Evolutionary conservation across 2,113 vertebrate species (phyloP).

Genomic region (Pampusana beccarii): DNA sequence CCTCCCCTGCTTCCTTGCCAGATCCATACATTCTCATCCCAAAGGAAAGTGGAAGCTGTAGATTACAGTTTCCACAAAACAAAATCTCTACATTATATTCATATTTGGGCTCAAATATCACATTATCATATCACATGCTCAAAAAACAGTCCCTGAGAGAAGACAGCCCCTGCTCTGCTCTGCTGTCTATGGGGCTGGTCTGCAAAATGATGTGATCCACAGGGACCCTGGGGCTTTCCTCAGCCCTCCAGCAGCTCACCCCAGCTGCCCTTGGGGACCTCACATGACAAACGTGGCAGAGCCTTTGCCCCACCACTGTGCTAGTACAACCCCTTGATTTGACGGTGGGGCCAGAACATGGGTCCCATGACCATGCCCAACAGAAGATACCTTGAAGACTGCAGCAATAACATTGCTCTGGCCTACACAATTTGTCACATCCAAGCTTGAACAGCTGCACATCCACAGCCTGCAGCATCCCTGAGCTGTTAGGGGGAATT

Average conservation of each 20-base stretch:
- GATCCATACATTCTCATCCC: not conserved
- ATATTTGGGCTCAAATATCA: not conserved
- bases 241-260: not conserved
- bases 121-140: no score
- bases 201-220: not conserved
- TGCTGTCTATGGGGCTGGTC: not conserved
- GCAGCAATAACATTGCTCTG: not conserved
- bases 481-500: not conserved
- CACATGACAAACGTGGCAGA: not conserved
- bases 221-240: not conserved
- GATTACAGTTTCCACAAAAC: not conserved
- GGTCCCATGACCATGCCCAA: not conserved
- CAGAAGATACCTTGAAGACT: not conserved
- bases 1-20: not conserved
- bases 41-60: not conserved
- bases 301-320: fast-evolving
- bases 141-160: not conserved
- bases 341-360: not conserved
- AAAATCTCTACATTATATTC: not conserved
- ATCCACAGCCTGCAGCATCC: not conserved
- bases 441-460: not conserved
- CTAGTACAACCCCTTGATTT: not conserved
- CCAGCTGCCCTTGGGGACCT: not conserved
- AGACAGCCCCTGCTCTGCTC: not conserved
- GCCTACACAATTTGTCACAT: not conserved